Base-by-base conservation (phyloP, 2,888 invertebrate species). In the Zonitis immaculata region DNA sequence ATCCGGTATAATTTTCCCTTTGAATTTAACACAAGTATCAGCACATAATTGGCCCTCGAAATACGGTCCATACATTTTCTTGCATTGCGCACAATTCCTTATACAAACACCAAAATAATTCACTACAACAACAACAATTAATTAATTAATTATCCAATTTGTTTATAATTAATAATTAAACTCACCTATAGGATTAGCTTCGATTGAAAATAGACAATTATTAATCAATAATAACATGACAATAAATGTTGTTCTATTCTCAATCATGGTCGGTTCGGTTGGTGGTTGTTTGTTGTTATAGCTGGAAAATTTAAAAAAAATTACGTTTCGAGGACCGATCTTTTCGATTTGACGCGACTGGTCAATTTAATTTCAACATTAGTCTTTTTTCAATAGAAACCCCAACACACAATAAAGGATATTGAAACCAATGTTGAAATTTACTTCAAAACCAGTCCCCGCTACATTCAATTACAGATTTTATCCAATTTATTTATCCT, bases 61-160 rank as follows among this genome's bases (percentile, higher is more conserved):
- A 78, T 89, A 91, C 0, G 84, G 83, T 0, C 91, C 92, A 61
- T 89, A 87, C 87, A 91, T 91, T 74, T 89, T 89, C 76, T 90
- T 91, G 76, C 92, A 93, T 69, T 91, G 91, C 0, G 90, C 91
- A 72, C 93, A 93, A 76, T 93, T 93, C 64, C 90, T 84, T 54
- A 91, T 85, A 76, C 91, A 91, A 47, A 87, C 80, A 60, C 87
- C 88, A 74, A 54, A 42, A 71, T 68, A 45, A 54, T 42, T 3
- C 4, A 28, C 2, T 5, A 9, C 27, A 6, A 27, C 26, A 26
- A 28, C 11, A 57, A 43, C 5, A 44, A 27, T 6, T 27, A 7
- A 12, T n/a, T n/a, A n/a, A n/a, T n/a, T n/a, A n/a, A n/a, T n/a
- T n/a, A n/a, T n/a, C n/a, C 16, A 16, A 43, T 46, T 35, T 18